A percentile compares a stretch with the other conserved stretches of the same genome.
These are phyloP conservation scores for Smithornis capensis DNA, from an alignment of 2,113 vertebrate species.

Conservation along the genomic window DNA sequence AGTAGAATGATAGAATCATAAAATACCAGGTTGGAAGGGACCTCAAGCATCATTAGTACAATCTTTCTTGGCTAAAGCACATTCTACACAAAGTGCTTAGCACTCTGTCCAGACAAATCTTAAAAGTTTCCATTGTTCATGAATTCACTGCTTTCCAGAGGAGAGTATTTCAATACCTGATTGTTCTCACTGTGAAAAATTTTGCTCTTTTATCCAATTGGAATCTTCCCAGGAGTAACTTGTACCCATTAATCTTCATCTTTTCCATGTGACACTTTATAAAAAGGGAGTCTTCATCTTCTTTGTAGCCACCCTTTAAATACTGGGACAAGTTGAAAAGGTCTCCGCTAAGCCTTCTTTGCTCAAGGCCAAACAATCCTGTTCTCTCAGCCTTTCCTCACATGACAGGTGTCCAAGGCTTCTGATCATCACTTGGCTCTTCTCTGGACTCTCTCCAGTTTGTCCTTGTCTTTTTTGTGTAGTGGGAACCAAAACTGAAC, in stretches of 20 bases:
- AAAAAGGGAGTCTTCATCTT: neutral
- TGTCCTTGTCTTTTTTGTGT: neutral
- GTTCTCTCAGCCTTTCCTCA: neutral
- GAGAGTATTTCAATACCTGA: neutral
- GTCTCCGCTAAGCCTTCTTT: neutral
- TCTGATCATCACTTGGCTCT: neutral
- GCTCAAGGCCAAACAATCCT: neutral
- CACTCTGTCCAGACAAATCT: neutral
- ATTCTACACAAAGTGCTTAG: neutral
- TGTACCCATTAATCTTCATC: neutral
- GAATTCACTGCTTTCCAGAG: neutral
- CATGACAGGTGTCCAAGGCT: neutral
- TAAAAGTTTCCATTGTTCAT: neutral
- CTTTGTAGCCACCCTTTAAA: neutral
- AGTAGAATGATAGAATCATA: too few species aligned
- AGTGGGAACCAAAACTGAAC: neutral
- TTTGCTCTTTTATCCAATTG: neutral
- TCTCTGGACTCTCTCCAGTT: neutral
- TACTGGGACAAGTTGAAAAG: neutral
- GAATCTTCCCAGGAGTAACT: neutral
- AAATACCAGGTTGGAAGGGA: neutral
- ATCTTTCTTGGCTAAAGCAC: neutral
- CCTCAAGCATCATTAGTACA: neutral
- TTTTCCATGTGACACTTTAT: neutral
- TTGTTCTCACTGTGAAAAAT: neutral